Evolutionary conservation across 2,113 vertebrate genomes (phyloP).

Genomic region (Eubucco bourcierii): DNA sequence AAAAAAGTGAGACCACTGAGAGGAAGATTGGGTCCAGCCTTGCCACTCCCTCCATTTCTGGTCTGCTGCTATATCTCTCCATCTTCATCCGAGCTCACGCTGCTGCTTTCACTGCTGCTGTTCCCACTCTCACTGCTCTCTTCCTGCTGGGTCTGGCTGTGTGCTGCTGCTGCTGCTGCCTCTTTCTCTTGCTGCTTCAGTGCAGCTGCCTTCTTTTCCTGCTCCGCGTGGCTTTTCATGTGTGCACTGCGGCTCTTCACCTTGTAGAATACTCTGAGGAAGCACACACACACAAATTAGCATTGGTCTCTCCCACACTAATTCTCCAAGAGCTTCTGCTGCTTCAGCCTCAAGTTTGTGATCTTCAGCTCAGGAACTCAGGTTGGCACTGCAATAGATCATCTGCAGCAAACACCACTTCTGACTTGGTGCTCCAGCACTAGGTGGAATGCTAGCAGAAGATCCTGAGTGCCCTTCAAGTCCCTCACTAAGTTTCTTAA

Average conservation of each 20-base stretch:
- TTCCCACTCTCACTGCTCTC: slow-evolving; percentile 54
- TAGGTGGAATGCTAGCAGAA: neutral
- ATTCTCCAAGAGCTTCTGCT: neutral
- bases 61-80: slow-evolving; percentile 72
- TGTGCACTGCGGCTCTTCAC: slow-evolving; percentile 98
- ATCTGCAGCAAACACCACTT: neutral
- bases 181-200: slow-evolving; percentile 86
- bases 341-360: neutral
- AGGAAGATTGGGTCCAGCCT: slow-evolving; percentile 43
- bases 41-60: neutral
- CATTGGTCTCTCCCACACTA: neutral
- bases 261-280: slow-evolving; percentile 88
- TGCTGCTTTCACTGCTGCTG: slow-evolving; percentile 75
- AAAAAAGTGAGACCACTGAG: neutral
- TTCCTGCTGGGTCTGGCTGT: slow-evolving; percentile 69
- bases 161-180: slow-evolving; percentile 38
- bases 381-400: rapidly evolving
- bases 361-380: neutral
- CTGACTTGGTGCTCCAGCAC: rapidly evolving
- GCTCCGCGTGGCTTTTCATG: slow-evolving; percentile 98
- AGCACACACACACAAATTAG: neutral
- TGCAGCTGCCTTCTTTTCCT: slow-evolving; percentile 95
- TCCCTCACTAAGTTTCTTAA: rapidly evolving
- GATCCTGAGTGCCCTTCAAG: neutral
- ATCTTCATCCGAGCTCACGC: slow-evolving; percentile 75